Base-by-base conservation (phyloP, 2,888 invertebrate genomes). In the Epirrhoe alternata region DNA sequence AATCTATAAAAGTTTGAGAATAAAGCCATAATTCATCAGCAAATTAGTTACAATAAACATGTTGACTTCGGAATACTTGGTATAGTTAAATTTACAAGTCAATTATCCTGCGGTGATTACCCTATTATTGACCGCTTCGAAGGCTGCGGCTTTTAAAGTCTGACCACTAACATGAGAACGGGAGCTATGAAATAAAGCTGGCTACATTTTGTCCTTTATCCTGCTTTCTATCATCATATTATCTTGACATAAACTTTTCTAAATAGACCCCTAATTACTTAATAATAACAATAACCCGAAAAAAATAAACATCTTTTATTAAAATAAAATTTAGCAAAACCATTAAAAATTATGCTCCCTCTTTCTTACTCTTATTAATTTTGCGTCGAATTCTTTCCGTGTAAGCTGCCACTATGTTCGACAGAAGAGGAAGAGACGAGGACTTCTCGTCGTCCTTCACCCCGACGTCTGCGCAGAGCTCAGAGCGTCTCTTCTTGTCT, bases 361-460 rank as follows among this genome's bases (percentile, higher is more conserved):
- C 83, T 42, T 78, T 89, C 68, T 80, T 90, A 33, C 80, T 81
- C 70, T 86, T 91, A 70, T 74, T 87, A 2, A 93, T 87, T 72
- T 93, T 93, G 30, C 92, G 86, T 47, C 85, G 86, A 38, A 93
- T 92, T 14, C 93, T 81, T 63, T 92, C 93, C 2, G 94, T 94
- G 60, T 94, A 94, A 0, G 94, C 94, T 8, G 94, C 92, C 0
- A 95, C 88, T 1, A 95, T 89, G 66, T 92, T 94, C 1, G 94
- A 90, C 1, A 95, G 77, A 0, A 95, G 75, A 0, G 95, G 95
- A 24, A 95, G 68, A 0, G 92, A 83, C 49, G 89, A 88, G 0
- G 94, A 94, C 62, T 87, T 92, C 59, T 94, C 94, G 51, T 89
- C 93, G 66, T 95, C 95, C 66, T 83, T 86, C 0, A 94, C 90